phyloP scores from a whole-genome alignment of 2,797 vertebrate species.

The Rhadinocentrus ornatus region DNA sequence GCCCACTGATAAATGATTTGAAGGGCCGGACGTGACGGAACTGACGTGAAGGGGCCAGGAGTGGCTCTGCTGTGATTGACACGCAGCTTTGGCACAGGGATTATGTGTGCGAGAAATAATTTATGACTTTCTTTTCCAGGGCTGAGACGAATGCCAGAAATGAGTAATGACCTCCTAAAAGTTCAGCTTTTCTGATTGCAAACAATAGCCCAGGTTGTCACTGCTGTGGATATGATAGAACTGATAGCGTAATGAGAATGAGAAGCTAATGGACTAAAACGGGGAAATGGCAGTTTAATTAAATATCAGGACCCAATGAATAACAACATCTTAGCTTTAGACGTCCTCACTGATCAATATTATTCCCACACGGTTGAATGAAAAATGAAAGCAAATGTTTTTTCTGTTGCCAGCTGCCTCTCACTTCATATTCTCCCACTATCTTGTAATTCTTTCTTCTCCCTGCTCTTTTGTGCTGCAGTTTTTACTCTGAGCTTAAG shows the following conservation, averaged over 20 bases:
- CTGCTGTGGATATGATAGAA: constrained; percentile 62
- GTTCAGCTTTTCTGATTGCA: constrained; percentile 69
- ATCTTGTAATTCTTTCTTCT: constrained; percentile 35
- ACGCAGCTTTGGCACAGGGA: constrained; percentile 53
- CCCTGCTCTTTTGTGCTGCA: constrained; percentile 32
- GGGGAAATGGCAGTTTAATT: constrained; percentile 74
- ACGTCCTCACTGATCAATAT: constrained; percentile 46
- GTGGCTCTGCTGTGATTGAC: constrained; percentile 75
- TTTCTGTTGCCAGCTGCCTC: constrained; percentile 8
- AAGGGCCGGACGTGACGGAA: constrained; percentile 67
- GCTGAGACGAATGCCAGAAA: constrained; percentile 69
- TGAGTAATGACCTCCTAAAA: constrained; percentile 74
- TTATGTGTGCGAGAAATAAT: constrained; percentile 70
- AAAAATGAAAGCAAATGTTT: constrained; percentile 6
- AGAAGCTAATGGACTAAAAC: constrained; percentile 72
- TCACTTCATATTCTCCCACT: constrained; percentile 9
- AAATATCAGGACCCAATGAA: constrained; percentile 49
- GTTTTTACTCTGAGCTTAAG: constrained; percentile 26
- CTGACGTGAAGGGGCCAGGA: constrained; percentile 61
- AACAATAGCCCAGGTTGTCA: constrained; percentile 73
- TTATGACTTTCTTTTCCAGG: constrained; percentile 65
- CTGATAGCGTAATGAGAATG: constrained; percentile 61
- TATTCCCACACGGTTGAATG: constrained; percentile 10
- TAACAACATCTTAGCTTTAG: constrained; percentile 56
- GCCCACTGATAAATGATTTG: constrained; percentile 73